Percentiles rank a stretch among this genome's conserved stretches.
These are phyloP conservation scores for Helostoma temminkii DNA, from an alignment of 2,797 vertebrate genomes.

Conservation along the genomic window DNA sequence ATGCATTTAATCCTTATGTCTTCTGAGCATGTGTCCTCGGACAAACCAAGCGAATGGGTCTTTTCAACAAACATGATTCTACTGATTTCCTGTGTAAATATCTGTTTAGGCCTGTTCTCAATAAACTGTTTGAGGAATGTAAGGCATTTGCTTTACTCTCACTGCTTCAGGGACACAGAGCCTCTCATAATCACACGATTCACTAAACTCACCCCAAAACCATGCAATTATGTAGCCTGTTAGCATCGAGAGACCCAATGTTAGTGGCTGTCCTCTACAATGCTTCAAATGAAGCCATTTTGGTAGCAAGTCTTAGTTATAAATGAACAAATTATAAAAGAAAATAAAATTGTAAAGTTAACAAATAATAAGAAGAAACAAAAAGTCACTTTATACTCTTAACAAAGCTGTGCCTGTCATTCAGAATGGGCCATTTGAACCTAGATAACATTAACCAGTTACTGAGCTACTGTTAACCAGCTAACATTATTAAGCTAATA, in stretches of 20 bases:
- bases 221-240: conserved; percentile 60
- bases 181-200: conserved; percentile 47
- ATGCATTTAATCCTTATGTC: conserved; percentile 2
- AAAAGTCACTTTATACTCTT: too few relatives aligned
- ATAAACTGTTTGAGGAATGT: conserved; percentile 65
- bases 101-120: conserved; percentile 72
- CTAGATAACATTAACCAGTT: too few relatives aligned
- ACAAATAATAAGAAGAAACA: too few relatives aligned
- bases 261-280: conserved; percentile 23
- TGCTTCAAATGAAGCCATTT: conserved; percentile 24
- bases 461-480: too few relatives aligned
- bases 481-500: too few relatives aligned
- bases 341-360: too few relatives aligned
- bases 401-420: too few relatives aligned
- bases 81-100: conserved; percentile 50
- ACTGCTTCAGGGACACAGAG: conserved; percentile 61
- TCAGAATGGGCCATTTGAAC: too few relatives aligned
- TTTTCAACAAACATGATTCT: conserved; percentile 24
- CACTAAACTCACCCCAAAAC: conserved; percentile 42
- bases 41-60: conserved; percentile 22
- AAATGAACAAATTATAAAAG: too few relatives aligned
- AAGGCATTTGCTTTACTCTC: conserved; percentile 53
- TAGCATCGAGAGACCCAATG: conserved; percentile 50
- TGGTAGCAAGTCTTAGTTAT: too few relatives aligned
- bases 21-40: conserved; percentile 32